Conservation (phyloP, 1,140 invertebrate genomes). For the Stegodyphus mimosarum region DNA sequence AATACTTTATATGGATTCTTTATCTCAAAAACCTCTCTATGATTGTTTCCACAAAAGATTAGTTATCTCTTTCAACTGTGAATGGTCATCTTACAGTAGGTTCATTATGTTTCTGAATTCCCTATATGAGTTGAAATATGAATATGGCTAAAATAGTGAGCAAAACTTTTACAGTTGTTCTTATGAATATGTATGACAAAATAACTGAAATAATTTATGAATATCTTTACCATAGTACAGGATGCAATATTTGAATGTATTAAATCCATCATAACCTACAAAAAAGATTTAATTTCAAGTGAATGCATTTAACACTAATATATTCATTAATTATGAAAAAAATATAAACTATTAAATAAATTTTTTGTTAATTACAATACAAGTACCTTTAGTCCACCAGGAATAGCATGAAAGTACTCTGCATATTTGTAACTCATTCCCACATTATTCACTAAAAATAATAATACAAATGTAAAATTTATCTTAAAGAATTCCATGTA, state of each 20-base stretch:
- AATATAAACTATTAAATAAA: not conserved
- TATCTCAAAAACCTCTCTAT: no score
- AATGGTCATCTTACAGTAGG: no score
- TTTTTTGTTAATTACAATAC: conserved; percentile 1
- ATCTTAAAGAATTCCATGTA: not conserved
- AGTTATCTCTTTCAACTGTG: no score
- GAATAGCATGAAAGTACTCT: conserved; percentile 79
- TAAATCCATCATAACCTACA: conserved; percentile 35
- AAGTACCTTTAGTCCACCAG: conserved; percentile 68
- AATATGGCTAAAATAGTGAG: no score
- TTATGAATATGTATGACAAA: no score
- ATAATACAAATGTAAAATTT: conserved; percentile 35
- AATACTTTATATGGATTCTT: no score
- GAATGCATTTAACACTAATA: not conserved
- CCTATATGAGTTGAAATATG: no score
- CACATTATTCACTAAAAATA: conserved; percentile 82
- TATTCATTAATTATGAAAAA: not conserved
- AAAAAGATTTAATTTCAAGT: not conserved
- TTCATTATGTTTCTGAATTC: no score
- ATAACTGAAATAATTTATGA: no score
- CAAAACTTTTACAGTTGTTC: no score
- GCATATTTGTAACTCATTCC: conserved; percentile 91
- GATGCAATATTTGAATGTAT: conserved; percentile 43
- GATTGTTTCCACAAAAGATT: no score
- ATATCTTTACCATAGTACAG: conserved; percentile 47